Percentiles rank a stretch among this genome's conserved stretches.
Conservation (phyloP, 2,113 vertebrate genomes). For the Opisthocomus hoazin region DNA sequence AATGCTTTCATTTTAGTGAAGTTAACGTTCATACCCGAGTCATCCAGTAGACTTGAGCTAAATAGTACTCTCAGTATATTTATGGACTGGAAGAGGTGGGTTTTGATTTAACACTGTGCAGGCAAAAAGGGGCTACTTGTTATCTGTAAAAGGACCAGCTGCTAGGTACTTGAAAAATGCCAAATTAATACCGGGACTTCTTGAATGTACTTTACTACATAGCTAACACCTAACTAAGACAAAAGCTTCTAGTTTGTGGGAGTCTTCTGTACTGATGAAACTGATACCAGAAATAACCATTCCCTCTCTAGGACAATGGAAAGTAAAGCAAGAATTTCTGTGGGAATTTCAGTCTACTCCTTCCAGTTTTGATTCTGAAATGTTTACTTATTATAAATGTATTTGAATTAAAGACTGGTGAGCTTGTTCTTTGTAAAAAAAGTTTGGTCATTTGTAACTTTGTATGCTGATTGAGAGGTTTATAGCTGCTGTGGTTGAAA, state of each 20-base stretch:
- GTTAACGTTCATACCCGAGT: background rate
- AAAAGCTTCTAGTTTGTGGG: background rate
- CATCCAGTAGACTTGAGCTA: background rate
- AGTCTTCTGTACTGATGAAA: constrained; percentile 8
- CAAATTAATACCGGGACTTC: constrained; percentile 1
- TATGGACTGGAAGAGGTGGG: background rate
- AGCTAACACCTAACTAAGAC: background rate
- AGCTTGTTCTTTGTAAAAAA: background rate
- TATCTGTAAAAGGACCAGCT: background rate
- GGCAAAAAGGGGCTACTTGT: background rate
- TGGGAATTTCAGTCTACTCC: background rate
- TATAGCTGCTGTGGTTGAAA: background rate
- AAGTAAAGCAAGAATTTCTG: background rate
- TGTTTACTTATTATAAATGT: background rate
- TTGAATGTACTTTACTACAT: constrained; percentile 19
- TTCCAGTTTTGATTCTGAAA: background rate
- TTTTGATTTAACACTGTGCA: background rate
- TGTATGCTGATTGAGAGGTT: background rate
- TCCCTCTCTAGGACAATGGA: background rate
- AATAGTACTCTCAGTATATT: background rate
- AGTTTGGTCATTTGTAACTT: background rate
- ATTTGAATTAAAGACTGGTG: constrained; percentile 13
- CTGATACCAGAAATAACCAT: background rate
- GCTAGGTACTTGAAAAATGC: constrained; percentile 9
- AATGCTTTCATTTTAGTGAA: background rate